A percentile compares a stretch with the other conserved stretches of the same genome.
Evolutionary conservation across 2,888 invertebrate species (phyloP).

Genomic region (Cheilosia urbana): DNA sequence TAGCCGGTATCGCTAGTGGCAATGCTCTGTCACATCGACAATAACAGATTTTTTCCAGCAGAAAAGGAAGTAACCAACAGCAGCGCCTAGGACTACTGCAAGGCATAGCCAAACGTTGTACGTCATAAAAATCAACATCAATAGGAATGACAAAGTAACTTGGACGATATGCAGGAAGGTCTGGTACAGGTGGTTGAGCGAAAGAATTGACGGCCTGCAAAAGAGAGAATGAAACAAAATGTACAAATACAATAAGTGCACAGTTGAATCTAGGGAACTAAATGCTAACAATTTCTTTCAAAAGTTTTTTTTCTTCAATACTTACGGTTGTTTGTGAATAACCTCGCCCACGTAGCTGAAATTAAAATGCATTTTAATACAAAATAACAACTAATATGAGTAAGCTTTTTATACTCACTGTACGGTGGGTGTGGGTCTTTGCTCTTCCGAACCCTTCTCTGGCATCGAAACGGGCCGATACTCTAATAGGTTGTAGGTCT

Average conservation of each 20-base stretch:
- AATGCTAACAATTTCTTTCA: too few species aligned
- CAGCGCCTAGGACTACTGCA: conserved; percentile 94
- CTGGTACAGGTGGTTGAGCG: conserved; percentile 92
- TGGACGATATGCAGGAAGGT: conserved; percentile 95
- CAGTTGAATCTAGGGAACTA: too few species aligned
- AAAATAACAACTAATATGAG: conserved; percentile 33
- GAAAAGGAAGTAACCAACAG: conserved; percentile 96
- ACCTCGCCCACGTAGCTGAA: conserved; percentile 89
- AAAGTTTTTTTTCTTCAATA: conserved; percentile 77
- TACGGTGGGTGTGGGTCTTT: conserved; percentile 89
- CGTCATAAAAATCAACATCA: conserved; percentile 99
- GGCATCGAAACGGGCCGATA: conserved; percentile 94
- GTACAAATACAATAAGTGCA: too few species aligned
- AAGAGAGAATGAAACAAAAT: neutral
- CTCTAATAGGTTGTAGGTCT: conserved; percentile 92
- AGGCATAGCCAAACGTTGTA: conserved; percentile 97
- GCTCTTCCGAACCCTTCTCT: conserved; percentile 86
- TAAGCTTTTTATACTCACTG: conserved; percentile 87
- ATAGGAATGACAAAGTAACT: conserved; percentile 94
- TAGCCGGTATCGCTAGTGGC: conserved; percentile 88
- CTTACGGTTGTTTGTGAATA: conserved; percentile 90
- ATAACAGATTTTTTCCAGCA: conserved; percentile 97
- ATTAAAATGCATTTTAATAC: neutral
- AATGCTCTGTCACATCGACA: conserved; percentile 97
- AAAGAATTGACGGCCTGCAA: conserved; percentile 92